phyloP scores from a whole-genome alignment of 2,113 vertebrate species.

The Poeciliopsis prolifica region DNA sequence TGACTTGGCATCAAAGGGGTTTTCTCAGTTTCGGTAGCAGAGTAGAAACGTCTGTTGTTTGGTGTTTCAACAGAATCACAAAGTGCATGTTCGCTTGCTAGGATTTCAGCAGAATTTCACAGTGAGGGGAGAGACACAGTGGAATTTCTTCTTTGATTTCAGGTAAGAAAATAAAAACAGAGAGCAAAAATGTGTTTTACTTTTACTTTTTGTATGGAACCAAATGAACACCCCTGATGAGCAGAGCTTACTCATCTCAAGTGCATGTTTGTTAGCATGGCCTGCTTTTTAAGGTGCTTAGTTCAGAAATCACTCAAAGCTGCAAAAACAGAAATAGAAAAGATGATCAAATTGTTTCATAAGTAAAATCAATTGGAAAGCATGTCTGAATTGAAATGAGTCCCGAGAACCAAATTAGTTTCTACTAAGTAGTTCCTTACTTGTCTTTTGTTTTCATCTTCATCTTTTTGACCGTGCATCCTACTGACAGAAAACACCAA shows the following conservation, averaged over 20 bases:
- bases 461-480: not conserved
- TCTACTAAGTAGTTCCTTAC: not conserved
- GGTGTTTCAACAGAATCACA: slow-evolving; percentile 29
- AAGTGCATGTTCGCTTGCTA: not conserved
- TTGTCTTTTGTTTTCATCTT: not conserved
- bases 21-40: slow-evolving; percentile 55
- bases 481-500: not conserved
- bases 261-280: not conserved
- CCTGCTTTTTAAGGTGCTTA: not conserved
- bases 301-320: not conserved
- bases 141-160: not conserved
- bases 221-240: not conserved
- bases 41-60: slow-evolving; percentile 5
- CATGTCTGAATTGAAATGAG: no score
- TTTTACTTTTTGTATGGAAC: not conserved
- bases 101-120: slow-evolving; percentile 6
- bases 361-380: no score
- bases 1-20: slow-evolving; percentile 42
- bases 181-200: not conserved
- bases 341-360: not conserved
- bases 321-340: not conserved
- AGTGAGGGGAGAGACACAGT: not conserved
- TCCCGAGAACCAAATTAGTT: not conserved
- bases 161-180: not conserved
- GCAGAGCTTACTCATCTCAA: not conserved